phyloP scores from a whole-genome alignment of 2,113 vertebrate genomes.

The Corythaeola cristata region DNA sequence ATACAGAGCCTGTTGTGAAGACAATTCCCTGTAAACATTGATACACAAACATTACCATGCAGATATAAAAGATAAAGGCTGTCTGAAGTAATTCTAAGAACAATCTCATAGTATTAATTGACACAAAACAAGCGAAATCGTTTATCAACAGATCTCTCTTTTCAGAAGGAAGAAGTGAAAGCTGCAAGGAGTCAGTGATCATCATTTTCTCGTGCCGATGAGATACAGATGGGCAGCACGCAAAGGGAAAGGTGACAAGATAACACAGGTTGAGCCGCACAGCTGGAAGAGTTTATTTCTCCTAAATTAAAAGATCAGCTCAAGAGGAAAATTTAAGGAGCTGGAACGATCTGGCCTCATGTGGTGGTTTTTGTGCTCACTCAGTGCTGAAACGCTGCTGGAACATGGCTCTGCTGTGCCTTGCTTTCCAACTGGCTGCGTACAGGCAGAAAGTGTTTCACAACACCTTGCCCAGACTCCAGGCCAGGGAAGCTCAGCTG shows the following conservation, averaged over 20 bases:
- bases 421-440: not conserved
- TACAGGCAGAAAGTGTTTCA: not conserved
- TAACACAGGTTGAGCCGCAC: not conserved
- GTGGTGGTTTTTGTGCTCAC: not conserved
- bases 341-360: not conserved
- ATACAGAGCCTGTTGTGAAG: not conserved
- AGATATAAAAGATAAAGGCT: constrained; percentile 9
- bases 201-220: not conserved
- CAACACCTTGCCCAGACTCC: not conserved
- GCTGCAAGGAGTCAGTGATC: not conserved
- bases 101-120: not conserved
- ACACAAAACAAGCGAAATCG: not conserved
- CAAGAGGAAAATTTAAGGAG: not conserved
- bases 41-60: not conserved
- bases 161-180: not conserved
- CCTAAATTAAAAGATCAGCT: not conserved
- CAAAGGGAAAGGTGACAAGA: not conserved
- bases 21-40: not conserved
- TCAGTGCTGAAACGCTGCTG: not conserved
- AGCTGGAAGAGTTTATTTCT: not conserved
- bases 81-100: not conserved
- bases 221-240: not conserved
- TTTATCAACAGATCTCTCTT: not conserved
- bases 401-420: accelerated
- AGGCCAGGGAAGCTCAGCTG: not conserved